Evolutionary conservation across 2,797 vertebrate species (phyloP).

Genomic region (Sebastes minor): DNA sequence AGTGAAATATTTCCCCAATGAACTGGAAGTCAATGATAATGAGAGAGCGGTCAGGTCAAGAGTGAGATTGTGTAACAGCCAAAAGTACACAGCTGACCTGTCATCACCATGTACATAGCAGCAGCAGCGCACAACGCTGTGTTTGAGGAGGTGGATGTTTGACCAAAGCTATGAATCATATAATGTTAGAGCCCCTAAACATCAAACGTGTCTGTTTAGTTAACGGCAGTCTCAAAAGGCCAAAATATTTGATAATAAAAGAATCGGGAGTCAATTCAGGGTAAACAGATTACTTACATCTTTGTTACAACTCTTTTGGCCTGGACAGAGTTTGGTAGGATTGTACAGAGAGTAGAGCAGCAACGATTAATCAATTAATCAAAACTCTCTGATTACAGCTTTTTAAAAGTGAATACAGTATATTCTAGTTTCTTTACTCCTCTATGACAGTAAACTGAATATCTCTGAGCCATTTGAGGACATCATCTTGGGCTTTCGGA

Average conservation of each 20-base stretch:
- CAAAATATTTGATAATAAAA: not conserved
- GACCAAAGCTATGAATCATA: conserved; percentile 2
- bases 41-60: conserved; percentile 7
- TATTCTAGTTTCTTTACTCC: too few relatives aligned
- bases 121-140: not conserved
- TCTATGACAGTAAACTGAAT: too few relatives aligned
- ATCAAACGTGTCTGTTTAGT: not conserved
- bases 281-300: not conserved
- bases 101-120: conserved; percentile 42
- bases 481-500: too few relatives aligned
- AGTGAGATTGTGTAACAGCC: conserved; percentile 53
- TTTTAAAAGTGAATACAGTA: too few relatives aligned
- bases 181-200: conserved; percentile 3
- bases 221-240: not conserved
- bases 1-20: conserved; percentile 14
- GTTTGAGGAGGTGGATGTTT: conserved; percentile 23
- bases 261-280: not conserved
- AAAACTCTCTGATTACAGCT: too few relatives aligned
- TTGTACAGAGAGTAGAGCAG: not conserved
- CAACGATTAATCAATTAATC: too few relatives aligned
- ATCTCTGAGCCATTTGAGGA: too few relatives aligned
- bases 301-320: not conserved
- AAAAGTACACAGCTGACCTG: conserved; percentile 46
- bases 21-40: conserved; percentile 23
- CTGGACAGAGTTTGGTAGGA: not conserved